phyloP scores from a whole-genome alignment of 2,888 invertebrate species.

The Linhomoeus sp. region DNA sequence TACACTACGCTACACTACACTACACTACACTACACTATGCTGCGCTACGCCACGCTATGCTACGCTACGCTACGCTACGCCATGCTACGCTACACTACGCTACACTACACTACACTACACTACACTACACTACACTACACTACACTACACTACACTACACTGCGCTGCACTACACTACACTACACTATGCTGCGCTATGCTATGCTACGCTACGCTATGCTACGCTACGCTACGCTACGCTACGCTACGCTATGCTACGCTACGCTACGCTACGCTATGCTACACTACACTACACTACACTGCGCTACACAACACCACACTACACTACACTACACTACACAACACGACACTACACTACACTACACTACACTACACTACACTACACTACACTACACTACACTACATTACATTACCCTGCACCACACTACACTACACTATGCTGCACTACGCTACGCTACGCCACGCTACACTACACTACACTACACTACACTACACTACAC shows the following conservation, averaged over 20 bases:
- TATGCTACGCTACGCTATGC: no score
- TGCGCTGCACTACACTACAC: not conserved
- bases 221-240: not conserved
- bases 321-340: no score
- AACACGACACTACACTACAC: no score
- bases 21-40: no score
- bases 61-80: not conserved
- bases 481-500: not conserved
- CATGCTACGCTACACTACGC: not conserved
- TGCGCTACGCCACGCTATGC: no score
- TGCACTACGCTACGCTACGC: not conserved
- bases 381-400: no score
- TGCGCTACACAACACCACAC: not conserved
- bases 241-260: not conserved
- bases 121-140: not conserved
- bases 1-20: not conserved
- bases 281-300: not conserved
- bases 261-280: no score
- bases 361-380: not conserved
- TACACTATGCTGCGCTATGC: no score
- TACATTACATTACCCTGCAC: not conserved
- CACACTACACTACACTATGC: not conserved
- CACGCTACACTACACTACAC: not conserved
- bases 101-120: no score
- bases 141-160: not conserved